Percentiles rank a stretch among this genome's conserved stretches.
phyloP scores from a whole-genome alignment of 2,888 invertebrate species.

The Nesidiocoris tenuis region DNA sequence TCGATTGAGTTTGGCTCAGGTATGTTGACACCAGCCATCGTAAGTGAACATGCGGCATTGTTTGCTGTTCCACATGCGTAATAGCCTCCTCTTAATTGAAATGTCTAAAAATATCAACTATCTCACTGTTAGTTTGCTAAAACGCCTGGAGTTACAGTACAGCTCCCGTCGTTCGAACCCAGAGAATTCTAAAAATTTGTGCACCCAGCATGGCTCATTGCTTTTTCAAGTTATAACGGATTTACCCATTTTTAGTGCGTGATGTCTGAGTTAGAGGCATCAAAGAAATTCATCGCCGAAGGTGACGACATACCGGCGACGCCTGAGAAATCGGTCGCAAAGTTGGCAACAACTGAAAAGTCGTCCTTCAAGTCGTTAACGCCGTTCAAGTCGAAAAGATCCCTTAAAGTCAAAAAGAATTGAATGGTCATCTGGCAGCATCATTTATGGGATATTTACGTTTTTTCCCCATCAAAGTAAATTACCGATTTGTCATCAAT shows the following conservation, averaged over 20 bases:
- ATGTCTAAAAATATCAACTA: no score
- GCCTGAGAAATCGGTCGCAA: slow-evolving; percentile 33
- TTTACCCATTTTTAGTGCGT: slow-evolving; percentile 46
- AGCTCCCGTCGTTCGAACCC: no score
- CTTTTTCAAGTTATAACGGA: not conserved
- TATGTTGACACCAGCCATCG: no score
- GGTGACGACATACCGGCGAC: slow-evolving; percentile 44
- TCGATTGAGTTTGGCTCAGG: slow-evolving; percentile 69
- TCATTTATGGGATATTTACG: not conserved
- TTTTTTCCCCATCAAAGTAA: no score
- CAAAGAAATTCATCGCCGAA: slow-evolving; percentile 46
- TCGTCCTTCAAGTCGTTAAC: slow-evolving; percentile 11
- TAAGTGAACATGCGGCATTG: no score
- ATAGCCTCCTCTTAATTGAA: no score
- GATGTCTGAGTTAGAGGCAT: slow-evolving; percentile 45
- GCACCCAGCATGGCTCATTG: no score
- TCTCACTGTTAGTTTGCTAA: no score
- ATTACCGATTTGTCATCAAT: no score
- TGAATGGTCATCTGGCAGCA: not conserved
- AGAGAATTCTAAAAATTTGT: no score
- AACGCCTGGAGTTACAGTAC: no score
- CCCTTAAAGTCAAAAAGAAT: slow-evolving; percentile 23
- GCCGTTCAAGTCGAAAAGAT: slow-evolving; percentile 20
- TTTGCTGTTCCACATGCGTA: no score
- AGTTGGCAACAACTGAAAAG: slow-evolving; percentile 10